Base-by-base conservation (phyloP, 2,113 vertebrate genomes). In the Sceloporus tristichus region DNA sequence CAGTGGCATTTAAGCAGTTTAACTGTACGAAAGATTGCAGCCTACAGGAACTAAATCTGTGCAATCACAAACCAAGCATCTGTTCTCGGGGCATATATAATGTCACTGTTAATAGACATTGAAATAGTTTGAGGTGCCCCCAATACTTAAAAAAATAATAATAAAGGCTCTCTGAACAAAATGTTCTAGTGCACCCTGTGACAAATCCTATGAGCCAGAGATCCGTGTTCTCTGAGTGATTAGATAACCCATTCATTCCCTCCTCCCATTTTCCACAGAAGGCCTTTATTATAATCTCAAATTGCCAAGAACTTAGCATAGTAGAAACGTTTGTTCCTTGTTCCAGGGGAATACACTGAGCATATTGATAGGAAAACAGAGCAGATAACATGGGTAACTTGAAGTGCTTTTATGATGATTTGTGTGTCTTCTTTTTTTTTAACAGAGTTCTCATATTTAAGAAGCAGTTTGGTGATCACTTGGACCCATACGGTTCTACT, bases 291-390 rank as follows among this genome's bases (percentile, higher is more conserved):
- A 66, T 85, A 89, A 90, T 79, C 88, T 1, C 29, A 38, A 76
- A 9, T 62, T 89, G 83, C 78, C 83, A 88, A 84, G 84, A 81
- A 85, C 21, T 90, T 59, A 62, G 3, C 65, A 90, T 54, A 85
- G 11, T 79, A 90, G 13, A 92, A 91, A 86, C 82, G 84, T 79
- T 89, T 92, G 62, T 86, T 73, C 42, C 88, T 91, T 91, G 79
- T 90, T 94, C 56, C 79, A 84, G 74, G 34, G 76, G 9, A 82
- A 82, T 70, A 10, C 62, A 87, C 88, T 84, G 83, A 19, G n/a
- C 89, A 85, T 79, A 86, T 4, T 90, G 78, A 38, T 88, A 90
- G 53, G 62, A 77, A 2, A 90, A 66, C 79, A 86, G 25, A 71
- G 1, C 87, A 85, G 84, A 76, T 85, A 87, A 6, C 27, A 25